Base-by-base conservation (phyloP, 2,113 vertebrate species). In the Notechis scutatus region DNA sequence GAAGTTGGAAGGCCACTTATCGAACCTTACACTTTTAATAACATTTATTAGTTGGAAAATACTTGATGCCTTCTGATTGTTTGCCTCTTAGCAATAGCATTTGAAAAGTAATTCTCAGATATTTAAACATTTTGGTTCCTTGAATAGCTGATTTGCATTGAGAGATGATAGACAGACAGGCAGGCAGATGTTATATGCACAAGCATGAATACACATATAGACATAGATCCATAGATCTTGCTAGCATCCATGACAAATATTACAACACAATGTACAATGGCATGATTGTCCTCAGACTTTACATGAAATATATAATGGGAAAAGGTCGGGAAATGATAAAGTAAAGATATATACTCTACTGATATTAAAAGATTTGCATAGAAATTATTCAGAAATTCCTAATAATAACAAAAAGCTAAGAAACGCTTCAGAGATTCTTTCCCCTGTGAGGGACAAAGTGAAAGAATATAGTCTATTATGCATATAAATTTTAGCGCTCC, bases 251-350 rank as follows among this genome's bases (percentile, higher is more conserved):
- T 69, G 64, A 34, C 64, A 69, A 34, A 15, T 34, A 69, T 69
- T 34, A 69, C 64, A 69, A 34, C n/a, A 1, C 11, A 64, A 64
- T 69, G 64, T 69, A 69, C 64, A 91, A 39, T 81, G 90, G 47
- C 24, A 20, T 34, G 47, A 50, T 34, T 91, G 90, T 74, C 90
- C 52, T 90, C n/a, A 89, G 18, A 26, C 45, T 57, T 34, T 59
- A 14, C 12, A 15, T n/a, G 74, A 56, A 59, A 59, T 55, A 57
- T 5, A 12, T 57, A 94, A 94, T 39, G 39, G 52, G 93, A 94
- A 91, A 0, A 56, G 61, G 3, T n/a, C 94, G 23, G 15, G 92
- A 92, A 95, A 61, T 11, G 4, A 92, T 94, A 95, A 45, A 4
- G 69, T 56, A 90, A 94, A 92, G 11, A 15, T 3, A 8, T 89